Base-by-base conservation (phyloP, 1,140 invertebrate genomes). In the Meloidogyne exigua region DNA sequence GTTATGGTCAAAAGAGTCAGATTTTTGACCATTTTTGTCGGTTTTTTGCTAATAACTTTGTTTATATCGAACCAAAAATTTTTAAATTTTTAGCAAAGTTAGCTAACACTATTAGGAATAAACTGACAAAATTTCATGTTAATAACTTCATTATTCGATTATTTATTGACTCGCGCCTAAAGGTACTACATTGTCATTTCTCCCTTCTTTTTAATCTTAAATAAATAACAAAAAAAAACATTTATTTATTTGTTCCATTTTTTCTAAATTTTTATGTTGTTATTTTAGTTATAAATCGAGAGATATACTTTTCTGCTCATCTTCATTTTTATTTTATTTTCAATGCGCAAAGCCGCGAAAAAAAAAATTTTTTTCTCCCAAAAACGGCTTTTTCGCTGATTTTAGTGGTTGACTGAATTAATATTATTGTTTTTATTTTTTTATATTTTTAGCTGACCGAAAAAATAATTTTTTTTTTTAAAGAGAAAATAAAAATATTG, bases 351-450 rank as follows among this genome's bases (percentile, higher is more conserved):
- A 63, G 65, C 39, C 18, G 57, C n/a, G 18, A 21, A n/a, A 42
- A 32, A 57, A 57, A 57, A 49, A 49, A 49, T 49, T 32, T 32
- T 32, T 39, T 10, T 39, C 36, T 39, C 49, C 49, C 18, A 57
- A 57, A 57, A 57, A 57, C 49, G 49, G 49, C 49, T 57, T 57
- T 57, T n/a, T 18, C 18, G 49, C 18, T 18, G 2, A 15, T 57
- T 57, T 57, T n/a, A 57, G 49, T 57, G 49, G 49, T 57, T 57
- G 49, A 57, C 18, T 71, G 25, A 15, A 26, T 39, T n/a, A n/a
- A 25, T 71, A 25, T 69, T 69, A n/a, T 71, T 32, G 21, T 70
- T 32, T 39, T 15, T n/a, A 5, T 15, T 72, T 72, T 64, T n/a
- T 21, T 64, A 23, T 42, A 26, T 65, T 73, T 73, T 57, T 25